A percentile compares a stretch with the other conserved stretches of the same genome.
These are phyloP conservation scores for Pterobdella sp. DNA, from an alignment of 2,888 invertebrate species.

Conservation along the genomic window DNA sequence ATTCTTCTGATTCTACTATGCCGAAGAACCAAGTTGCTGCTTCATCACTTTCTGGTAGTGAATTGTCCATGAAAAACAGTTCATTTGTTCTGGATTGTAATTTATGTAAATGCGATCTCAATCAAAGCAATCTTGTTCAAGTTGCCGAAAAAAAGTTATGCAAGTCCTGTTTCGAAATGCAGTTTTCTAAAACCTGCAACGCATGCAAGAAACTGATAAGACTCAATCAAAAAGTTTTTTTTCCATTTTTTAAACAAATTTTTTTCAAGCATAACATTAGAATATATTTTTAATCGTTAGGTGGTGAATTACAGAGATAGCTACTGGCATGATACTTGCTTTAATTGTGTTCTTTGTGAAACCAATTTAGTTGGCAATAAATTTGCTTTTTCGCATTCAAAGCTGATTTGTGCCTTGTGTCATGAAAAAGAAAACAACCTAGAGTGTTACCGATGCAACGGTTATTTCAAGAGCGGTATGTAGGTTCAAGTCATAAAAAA, in stretches of 20 bases:
- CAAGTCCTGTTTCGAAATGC: conserved; percentile 26
- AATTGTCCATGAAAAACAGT: not conserved
- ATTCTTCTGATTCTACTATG: too few relatives aligned
- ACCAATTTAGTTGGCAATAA: conserved; percentile 20
- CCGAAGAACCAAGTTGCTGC: too few relatives aligned
- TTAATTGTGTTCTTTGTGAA: conserved; percentile 26
- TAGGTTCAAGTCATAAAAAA: not conserved
- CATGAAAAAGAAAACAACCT: conserved; percentile 20
- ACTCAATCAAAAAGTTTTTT: conserved; percentile 23
- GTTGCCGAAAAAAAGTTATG: conserved; percentile 15
- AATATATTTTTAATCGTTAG: conserved; percentile 1
- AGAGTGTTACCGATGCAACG: conserved; percentile 21
- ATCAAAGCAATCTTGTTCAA: conserved; percentile 15
- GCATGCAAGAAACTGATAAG: conserved; percentile 26
- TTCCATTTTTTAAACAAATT: not conserved
- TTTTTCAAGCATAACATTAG: not conserved
- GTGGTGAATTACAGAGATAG: conserved; percentile 23
- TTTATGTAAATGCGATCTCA: conserved; percentile 23
- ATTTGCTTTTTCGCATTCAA: conserved; percentile 25
- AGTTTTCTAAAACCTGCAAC: conserved; percentile 26
- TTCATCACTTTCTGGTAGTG: not conserved
- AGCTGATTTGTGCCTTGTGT: conserved; percentile 27
- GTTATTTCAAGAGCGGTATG: conserved; percentile 26
- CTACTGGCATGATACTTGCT: conserved; percentile 30
- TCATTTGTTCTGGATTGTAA: not conserved